phyloP scores from a whole-genome alignment of 2,113 vertebrate genomes.

The Chauna torquata region DNA sequence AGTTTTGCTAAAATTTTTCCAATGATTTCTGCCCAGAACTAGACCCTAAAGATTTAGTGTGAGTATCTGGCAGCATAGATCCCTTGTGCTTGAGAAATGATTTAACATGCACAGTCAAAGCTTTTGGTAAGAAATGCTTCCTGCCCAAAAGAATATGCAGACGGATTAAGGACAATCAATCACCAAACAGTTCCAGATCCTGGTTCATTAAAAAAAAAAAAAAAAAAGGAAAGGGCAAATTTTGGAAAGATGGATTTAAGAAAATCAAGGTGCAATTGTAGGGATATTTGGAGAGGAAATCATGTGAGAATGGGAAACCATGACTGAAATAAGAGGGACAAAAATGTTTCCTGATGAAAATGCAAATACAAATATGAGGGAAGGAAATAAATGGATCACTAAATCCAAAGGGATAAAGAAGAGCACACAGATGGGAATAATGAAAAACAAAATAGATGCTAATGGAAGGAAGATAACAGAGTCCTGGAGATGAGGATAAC shows the following conservation, averaged over 20 bases:
- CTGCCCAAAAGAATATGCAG: background rate
- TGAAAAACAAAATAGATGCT: conserved; percentile 6
- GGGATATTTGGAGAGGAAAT: background rate
- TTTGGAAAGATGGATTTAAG: background rate
- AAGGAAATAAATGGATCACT: conserved; percentile 9
- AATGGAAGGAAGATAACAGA: background rate
- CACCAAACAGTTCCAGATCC: background rate
- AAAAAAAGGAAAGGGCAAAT: background rate
- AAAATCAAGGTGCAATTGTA: background rate
- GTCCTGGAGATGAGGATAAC: background rate
- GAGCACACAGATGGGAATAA: background rate
- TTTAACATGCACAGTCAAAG: background rate
- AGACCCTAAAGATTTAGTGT: background rate
- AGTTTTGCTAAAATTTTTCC: background rate
- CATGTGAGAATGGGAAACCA: background rate
- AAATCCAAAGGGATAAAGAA: conserved; percentile 25
- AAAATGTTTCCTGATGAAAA: background rate
- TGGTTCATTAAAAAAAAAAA: background rate
- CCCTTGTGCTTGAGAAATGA: background rate
- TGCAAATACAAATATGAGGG: background rate
- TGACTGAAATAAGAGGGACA: background rate
- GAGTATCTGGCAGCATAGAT: background rate
- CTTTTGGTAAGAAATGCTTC: background rate
- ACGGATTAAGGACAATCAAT: background rate
- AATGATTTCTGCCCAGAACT: background rate